These are phyloP conservation scores for Choreutis nemorana DNA, from an alignment of 2,888 invertebrate species.

Conservation along the genomic window DNA sequence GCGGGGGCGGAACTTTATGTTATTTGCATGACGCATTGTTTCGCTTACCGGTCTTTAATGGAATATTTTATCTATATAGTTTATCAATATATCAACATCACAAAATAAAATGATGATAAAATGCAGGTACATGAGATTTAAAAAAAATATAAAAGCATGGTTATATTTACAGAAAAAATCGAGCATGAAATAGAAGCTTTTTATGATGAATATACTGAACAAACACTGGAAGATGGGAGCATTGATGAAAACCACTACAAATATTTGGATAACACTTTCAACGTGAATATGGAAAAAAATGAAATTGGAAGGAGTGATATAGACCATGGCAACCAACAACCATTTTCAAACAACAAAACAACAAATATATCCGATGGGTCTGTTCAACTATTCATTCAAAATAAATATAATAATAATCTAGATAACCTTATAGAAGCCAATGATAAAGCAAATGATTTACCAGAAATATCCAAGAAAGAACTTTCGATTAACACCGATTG, in stretches of 20 bases:
- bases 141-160: not conserved
- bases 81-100: too few species aligned
- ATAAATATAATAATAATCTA: not conserved
- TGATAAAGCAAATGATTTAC: too few species aligned
- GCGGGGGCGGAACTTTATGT: too few species aligned
- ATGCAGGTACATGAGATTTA: not conserved
- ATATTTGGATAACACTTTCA: slow-evolving; percentile 18
- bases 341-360: not conserved
- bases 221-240: slow-evolving; percentile 20
- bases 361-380: not conserved
- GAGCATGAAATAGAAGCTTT: slow-evolving; percentile 41
- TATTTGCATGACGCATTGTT: too few species aligned
- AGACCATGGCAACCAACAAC: too few species aligned
- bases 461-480: too few species aligned
- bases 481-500: slow-evolving; percentile 26
- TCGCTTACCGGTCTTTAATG: too few species aligned
- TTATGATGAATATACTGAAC: slow-evolving; percentile 42
- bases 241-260: slow-evolving; percentile 16
- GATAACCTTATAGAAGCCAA: too few species aligned
- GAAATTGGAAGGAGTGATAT: too few species aligned
- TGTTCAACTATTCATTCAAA: not conserved
- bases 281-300: slow-evolving; percentile 6
- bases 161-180: slow-evolving; percentile 38
- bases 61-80: too few species aligned
- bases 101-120: too few species aligned